Evolutionary conservation across 2,888 invertebrate genomes (phyloP).

Genomic region (Lysandra bellargus): DNA sequence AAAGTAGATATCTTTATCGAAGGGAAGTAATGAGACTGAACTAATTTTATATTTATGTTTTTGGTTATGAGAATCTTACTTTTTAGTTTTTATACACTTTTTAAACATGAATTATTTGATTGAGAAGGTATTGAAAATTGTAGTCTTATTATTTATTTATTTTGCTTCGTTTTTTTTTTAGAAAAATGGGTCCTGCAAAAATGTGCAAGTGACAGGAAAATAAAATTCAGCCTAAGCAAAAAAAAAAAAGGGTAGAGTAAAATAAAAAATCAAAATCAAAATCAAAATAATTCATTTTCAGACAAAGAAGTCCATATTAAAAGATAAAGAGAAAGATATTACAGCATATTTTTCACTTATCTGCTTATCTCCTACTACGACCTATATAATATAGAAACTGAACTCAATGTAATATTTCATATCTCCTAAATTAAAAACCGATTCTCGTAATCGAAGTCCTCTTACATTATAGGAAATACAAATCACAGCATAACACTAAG

Average conservation of each 20-base stretch:
- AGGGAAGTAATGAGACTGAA: conserved; percentile 11
- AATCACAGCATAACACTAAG: not conserved
- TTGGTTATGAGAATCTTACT: not conserved
- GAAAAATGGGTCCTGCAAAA: not conserved
- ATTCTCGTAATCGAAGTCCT: not conserved
- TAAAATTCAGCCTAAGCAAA: not conserved
- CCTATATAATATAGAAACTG: too few species aligned
- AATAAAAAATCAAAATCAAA: too few species aligned
- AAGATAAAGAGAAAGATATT: too few species aligned
- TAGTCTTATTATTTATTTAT: not conserved
- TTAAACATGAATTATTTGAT: not conserved
- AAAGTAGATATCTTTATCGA: conserved; percentile 11
- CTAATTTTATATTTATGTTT: conserved; percentile 25
- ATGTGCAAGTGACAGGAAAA: not conserved
- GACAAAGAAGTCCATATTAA: too few species aligned
- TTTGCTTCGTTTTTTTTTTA: not conserved
- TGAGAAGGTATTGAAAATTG: not conserved
- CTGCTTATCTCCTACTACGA: too few species aligned
- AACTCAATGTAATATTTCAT: too few species aligned
- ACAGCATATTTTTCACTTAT: too few species aligned
- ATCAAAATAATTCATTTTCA: too few species aligned
- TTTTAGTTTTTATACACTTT: conserved; percentile 10
- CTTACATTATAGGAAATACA: not conserved
- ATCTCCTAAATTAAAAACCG: too few species aligned
- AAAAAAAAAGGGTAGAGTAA: too few species aligned